phyloP scores from a whole-genome alignment of 2,888 invertebrate genomes.

The Lycophotia porphyrea region DNA sequence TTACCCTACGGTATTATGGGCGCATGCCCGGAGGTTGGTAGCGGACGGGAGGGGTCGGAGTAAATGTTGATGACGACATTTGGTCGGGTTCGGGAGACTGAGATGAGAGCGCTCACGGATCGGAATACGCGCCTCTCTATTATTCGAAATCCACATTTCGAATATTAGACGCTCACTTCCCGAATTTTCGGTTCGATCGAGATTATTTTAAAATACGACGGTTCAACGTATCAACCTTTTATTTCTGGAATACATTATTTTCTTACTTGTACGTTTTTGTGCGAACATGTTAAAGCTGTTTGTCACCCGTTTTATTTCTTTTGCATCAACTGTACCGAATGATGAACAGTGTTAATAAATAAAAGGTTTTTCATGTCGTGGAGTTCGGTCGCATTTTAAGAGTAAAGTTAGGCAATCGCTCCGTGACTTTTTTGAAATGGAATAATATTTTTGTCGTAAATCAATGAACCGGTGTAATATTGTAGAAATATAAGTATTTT shows the following conservation, averaged over 20 bases:
- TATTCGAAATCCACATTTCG: conserved; percentile 61
- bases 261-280: conserved; percentile 50
- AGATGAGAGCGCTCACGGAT: conserved; percentile 72
- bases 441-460: conserved; percentile 64
- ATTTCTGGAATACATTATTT: conserved; percentile 34
- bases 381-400: conserved; percentile 71
- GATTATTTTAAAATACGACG: conserved; percentile 18
- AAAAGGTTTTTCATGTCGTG: conserved; percentile 83
- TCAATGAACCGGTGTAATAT: conserved; percentile 60
- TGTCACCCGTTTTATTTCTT: conserved; percentile 70
- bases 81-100: conserved; percentile 78
- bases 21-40: conserved; percentile 78
- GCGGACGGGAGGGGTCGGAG: conserved; percentile 69
- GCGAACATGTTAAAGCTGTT: conserved; percentile 55
- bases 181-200: conserved; percentile 25
- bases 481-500: conserved; percentile 44
- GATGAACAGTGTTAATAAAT: conserved; percentile 76
- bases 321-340: conserved; percentile 73
- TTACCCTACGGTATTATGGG: conserved; percentile 78
- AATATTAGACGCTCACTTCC: conserved; percentile 40
- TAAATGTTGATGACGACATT: conserved; percentile 86
- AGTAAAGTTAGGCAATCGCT: conserved; percentile 65
- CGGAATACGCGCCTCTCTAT: conserved; percentile 63
- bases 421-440: conserved; percentile 61
- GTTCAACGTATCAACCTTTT: conserved; percentile 28